A percentile compares a stretch with the other conserved stretches of the same genome.
Evolutionary conservation across 2,888 invertebrate species (phyloP).

Genomic region (Nemapogon koenigi): DNA sequence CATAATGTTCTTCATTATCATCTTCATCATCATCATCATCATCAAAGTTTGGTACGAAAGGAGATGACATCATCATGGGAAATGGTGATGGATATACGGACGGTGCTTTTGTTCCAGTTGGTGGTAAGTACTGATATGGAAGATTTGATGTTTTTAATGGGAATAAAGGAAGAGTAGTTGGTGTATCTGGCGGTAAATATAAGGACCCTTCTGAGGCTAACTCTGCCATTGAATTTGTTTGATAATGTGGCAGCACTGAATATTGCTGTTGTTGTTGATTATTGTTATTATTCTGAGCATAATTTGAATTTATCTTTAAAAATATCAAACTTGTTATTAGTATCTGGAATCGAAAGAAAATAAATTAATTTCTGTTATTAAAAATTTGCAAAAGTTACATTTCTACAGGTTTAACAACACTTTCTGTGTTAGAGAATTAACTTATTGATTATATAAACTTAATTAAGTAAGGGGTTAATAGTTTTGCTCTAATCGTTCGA

Average conservation of each 20-base stretch:
- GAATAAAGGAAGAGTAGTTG: conserved; percentile 39
- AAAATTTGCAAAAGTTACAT: no score
- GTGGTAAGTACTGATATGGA: conserved; percentile 39
- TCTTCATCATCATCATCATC: conserved; percentile 30
- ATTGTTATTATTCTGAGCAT: conserved; percentile 28
- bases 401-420: no score
- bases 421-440: no score
- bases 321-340: conserved; percentile 29
- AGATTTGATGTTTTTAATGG: conserved; percentile 37
- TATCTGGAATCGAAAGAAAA: conserved; percentile 37
- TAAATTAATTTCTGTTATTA: no score
- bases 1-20: conserved; percentile 21
- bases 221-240: conserved; percentile 27
- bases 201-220: conserved; percentile 40
- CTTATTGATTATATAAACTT: no score
- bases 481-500: no score
- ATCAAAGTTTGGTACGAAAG: conserved; percentile 28
- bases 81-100: conserved; percentile 35
- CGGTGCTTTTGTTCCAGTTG: conserved; percentile 38
- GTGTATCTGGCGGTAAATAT: conserved; percentile 46
- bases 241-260: conserved; percentile 41
- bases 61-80: conserved; percentile 36
- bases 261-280: conserved; percentile 33
- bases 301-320: conserved; percentile 26
- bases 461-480: no score